Evolutionary conservation across 2,888 invertebrate genomes (phyloP), one percentile per base, ranked within the genome.

Genomic region (Cepaea hortensis): DNA sequence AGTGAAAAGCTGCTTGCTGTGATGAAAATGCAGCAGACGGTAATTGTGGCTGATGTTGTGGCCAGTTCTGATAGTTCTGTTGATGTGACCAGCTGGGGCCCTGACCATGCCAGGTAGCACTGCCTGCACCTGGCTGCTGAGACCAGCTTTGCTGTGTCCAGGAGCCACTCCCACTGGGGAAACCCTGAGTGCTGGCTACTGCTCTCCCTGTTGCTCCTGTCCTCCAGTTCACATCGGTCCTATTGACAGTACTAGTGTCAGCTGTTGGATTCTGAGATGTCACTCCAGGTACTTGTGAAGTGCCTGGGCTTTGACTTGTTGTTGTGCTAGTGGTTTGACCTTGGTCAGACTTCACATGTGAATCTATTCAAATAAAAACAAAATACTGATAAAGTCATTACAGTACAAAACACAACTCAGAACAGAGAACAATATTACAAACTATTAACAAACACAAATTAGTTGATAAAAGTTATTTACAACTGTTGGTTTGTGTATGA

Each of bases 61-160:
- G 61, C 82, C 61, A 82, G 75, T 62, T 73, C 11, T 70, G 80
- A 23, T 85, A 75, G 3, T 76, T n/a, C 23, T 84, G 84, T 50
- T 81, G 81, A 50, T 81, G 85, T 68, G 75, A 88, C 77, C 87
- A 87, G 85, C 87, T 91, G 90, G n/a, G 91, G 91, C 77, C 90
- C 91, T 81, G 90, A 88, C 93, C 93, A 93, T 6, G 81, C 85
- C 81, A 81, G 23, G 79, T 18, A 13, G 35, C 85, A 77, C 79
- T 23, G 50, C 73, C 61, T n/a, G 65, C 18, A n/a, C 48, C 18
- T 75, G 81, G 23, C 68, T 85, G 85, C 46, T 81, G 73, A 23
- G 81, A 65, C 85, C 85, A 85, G n/a, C 81, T 65, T 48, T 73
- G 73, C 61, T 70, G 73, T 15, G 50, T 48, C 85, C 79, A 85